Percentiles rank a stretch among this genome's conserved stretches.
These are phyloP conservation scores for Indicator maculatus DNA, from an alignment of 2,113 vertebrate species.

Conservation along the genomic window DNA sequence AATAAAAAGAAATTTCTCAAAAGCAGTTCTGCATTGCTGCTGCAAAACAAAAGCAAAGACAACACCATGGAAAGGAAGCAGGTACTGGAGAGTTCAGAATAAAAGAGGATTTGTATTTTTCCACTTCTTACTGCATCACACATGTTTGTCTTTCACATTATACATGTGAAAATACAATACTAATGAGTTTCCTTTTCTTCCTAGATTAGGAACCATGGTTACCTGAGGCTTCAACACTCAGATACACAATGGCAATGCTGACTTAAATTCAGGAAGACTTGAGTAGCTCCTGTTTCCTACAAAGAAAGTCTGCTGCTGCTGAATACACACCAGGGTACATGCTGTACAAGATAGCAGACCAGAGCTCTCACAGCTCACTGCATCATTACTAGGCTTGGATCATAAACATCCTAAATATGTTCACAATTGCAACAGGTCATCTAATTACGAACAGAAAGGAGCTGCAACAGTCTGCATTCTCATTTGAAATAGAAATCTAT, in stretches of 20 bases:
- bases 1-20: not conserved
- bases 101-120: not conserved
- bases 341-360: not conserved
- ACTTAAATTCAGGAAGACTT: constrained; percentile 42
- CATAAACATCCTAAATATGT: not conserved
- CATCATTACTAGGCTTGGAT: not conserved
- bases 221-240: not conserved
- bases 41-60: not conserved
- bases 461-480: not conserved
- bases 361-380: not conserved
- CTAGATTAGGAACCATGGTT: not conserved
- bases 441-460: not conserved
- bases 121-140: not conserved
- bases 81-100: not conserved
- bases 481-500: not conserved
- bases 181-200: not conserved
- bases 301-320: constrained; percentile 26
- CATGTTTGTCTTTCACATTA: not conserved
- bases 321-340: not conserved
- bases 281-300: constrained; percentile 21
- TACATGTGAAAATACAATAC: not conserved
- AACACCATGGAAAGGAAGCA: not conserved
- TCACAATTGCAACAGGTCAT: not conserved
- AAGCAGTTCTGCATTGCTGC: not conserved
- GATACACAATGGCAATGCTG: not conserved